Percentiles rank a stretch among this genome's conserved stretches.
Evolutionary conservation across 2,113 vertebrate genomes (phyloP).

Genomic region (Percina caprodes): DNA sequence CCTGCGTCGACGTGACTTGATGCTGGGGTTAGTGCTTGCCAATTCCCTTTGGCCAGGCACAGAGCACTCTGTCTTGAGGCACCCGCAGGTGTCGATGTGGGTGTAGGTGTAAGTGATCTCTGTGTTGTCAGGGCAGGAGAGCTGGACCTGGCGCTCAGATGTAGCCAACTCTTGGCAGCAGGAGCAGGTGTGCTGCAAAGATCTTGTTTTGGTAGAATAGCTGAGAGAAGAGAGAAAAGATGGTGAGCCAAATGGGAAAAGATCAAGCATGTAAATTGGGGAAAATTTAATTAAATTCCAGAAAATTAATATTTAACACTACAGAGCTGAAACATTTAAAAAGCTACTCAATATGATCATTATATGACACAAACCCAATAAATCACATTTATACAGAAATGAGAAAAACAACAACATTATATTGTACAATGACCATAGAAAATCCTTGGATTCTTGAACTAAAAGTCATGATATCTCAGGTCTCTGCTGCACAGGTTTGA

Average conservation of each 20-base stretch:
- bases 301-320: neutral
- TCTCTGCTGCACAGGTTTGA: neutral
- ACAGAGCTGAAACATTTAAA: neutral
- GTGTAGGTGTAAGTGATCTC: slow-evolving; percentile 66
- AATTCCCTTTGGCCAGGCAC: neutral
- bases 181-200: slow-evolving; percentile 72
- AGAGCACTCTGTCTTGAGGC: slow-evolving; percentile 64
- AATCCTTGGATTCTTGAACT: neutral
- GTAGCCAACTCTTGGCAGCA: slow-evolving; percentile 77
- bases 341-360: neutral
- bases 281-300: neutral
- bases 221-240: slow-evolving; percentile 40
- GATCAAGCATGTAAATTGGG: no score
- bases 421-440: neutral
- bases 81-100: slow-evolving; percentile 74
- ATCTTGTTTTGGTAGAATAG: slow-evolving; percentile 53
- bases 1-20: slow-evolving; percentile 9
- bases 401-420: neutral
- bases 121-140: slow-evolving; percentile 67
- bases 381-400: neutral
- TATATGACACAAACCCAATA: neutral
- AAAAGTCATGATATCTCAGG: neutral
- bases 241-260: neutral
- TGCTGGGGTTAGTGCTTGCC: neutral
- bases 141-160: slow-evolving; percentile 52